These are phyloP conservation scores for Plumapathes pennacea DNA, from an alignment of 92 coral and sea anemone species.

Conservation along the genomic window DNA sequence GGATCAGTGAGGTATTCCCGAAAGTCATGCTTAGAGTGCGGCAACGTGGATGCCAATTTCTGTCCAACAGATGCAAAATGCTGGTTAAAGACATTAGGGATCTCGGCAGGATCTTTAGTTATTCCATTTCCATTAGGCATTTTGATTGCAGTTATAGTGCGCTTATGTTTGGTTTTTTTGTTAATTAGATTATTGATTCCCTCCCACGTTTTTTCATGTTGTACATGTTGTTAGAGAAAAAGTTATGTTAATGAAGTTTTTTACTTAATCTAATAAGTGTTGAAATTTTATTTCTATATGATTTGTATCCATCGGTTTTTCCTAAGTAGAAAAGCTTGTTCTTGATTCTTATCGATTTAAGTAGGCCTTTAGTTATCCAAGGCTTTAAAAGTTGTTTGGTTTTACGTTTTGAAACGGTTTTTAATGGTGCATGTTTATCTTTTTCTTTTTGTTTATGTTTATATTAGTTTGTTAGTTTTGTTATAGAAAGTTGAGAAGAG, in stretches of 20 bases:
- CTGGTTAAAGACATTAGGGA: conserved; percentile 4
- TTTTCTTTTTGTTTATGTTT: conserved; percentile 20
- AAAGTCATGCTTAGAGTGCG: neutral
- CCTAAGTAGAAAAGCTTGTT: conserved; percentile 27
- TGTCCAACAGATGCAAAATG: conserved; percentile 25
- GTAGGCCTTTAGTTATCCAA: conserved; percentile 48
- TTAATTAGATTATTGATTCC: conserved; percentile 32
- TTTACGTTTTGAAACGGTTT: conserved; percentile 33
- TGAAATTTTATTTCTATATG: conserved; percentile 39
- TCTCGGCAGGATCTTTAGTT: conserved; percentile 1
- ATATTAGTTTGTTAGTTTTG: conserved; percentile 7
- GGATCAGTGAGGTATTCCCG: neutral
- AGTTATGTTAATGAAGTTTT: conserved; percentile 25
- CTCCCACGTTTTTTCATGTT: conserved; percentile 49
- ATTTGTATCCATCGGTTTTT: conserved; percentile 24
- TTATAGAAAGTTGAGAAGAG: conserved; percentile 23
- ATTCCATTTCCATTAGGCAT: conserved; percentile 4
- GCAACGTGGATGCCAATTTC: conserved; percentile 10
- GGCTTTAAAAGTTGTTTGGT: conserved; percentile 44
- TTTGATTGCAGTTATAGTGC: conserved; percentile 7
- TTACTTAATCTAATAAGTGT: conserved; percentile 38
- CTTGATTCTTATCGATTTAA: conserved; percentile 31
- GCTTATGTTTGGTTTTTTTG: conserved; percentile 8
- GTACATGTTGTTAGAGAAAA: conserved; percentile 18
- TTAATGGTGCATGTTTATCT: conserved; percentile 35